These are phyloP conservation scores for Columba guinea DNA, from an alignment of 2,797 vertebrate genomes.

Conservation along the genomic window DNA sequence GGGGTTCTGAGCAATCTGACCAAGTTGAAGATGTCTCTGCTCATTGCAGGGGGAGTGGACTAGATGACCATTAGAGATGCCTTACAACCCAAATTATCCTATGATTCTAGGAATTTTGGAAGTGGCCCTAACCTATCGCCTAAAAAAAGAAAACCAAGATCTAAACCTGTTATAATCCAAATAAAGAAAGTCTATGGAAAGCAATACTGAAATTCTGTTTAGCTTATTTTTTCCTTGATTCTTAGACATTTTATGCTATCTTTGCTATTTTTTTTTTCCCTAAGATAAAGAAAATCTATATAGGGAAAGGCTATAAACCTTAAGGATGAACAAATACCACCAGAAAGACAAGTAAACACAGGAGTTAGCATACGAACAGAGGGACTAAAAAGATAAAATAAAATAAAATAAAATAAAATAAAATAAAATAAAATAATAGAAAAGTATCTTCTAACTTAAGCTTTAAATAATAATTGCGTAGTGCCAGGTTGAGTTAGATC, in stretches of 20 bases:
- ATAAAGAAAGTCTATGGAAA: not conserved
- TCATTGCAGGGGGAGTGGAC: no score
- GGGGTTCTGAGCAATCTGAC: no score
- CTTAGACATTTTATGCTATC: not conserved
- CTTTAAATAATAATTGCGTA: not conserved
- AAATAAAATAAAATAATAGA: no score
- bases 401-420: no score
- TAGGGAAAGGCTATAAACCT: not conserved
- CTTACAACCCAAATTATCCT: no score
- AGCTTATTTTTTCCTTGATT: not conserved
- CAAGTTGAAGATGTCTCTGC: no score
- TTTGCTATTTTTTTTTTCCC: not conserved
- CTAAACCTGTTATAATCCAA: not conserved
- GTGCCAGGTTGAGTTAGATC: not conserved
- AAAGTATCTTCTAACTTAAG: accelerated
- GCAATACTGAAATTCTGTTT: not conserved
- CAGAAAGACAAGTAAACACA: not conserved
- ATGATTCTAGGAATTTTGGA: not conserved
- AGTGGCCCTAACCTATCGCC: not conserved
- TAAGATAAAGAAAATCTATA: not conserved
- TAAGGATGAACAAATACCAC: not conserved
- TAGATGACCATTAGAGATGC: no score
- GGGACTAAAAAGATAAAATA: no score
- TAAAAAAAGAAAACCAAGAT: not conserved
- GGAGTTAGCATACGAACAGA: not conserved